phyloP scores from a whole-genome alignment of 2,797 vertebrate species.

The Sparidentex hasta region DNA sequence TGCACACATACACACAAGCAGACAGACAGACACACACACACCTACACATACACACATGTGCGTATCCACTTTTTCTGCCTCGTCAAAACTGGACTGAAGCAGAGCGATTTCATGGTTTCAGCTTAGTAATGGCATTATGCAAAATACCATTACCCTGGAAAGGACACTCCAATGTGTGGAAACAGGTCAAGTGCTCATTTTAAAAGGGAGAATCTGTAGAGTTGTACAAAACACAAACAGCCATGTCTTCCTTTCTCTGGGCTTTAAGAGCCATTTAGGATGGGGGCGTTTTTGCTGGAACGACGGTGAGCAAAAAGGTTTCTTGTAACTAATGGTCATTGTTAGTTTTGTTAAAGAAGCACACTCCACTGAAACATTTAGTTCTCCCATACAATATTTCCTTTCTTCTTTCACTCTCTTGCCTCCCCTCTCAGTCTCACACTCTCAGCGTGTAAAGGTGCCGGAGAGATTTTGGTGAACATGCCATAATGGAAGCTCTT shows the following conservation, averaged over 20 bases:
- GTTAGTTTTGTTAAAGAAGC: conserved; percentile 69
- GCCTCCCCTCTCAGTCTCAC: conserved; percentile 43
- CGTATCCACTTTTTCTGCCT: conserved; percentile 19
- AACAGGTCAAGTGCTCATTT: conserved; percentile 80
- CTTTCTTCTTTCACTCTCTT: conserved; percentile 60
- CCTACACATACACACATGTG: conserved; percentile 18
- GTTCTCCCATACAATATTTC: conserved; percentile 65
- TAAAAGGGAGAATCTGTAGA: conserved; percentile 69
- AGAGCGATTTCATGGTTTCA: conserved; percentile 84
- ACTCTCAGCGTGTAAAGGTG: conserved; percentile 62
- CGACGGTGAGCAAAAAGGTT: conserved; percentile 61
- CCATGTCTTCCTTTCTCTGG: conserved; percentile 44
- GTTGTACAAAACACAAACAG: conserved; percentile 64
- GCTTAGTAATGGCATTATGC: conserved; percentile 85
- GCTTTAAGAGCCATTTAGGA: conserved; percentile 64
- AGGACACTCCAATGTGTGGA: conserved; percentile 79
- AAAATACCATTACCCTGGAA: conserved; percentile 83
- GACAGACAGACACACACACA: conserved; percentile 9
- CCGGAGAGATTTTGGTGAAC: conserved; percentile 69
- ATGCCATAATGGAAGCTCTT: conserved; percentile 81
- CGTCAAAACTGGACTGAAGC: conserved; percentile 73
- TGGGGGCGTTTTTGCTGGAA: conserved; percentile 54
- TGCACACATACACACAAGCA: conserved; percentile 11
- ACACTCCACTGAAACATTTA: conserved; percentile 62
- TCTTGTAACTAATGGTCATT: conserved; percentile 73